Evolutionary conservation across 2,888 invertebrate species (phyloP), one percentile per base, ranked within the genome.

Genomic region (Oasisia sp.): DNA sequence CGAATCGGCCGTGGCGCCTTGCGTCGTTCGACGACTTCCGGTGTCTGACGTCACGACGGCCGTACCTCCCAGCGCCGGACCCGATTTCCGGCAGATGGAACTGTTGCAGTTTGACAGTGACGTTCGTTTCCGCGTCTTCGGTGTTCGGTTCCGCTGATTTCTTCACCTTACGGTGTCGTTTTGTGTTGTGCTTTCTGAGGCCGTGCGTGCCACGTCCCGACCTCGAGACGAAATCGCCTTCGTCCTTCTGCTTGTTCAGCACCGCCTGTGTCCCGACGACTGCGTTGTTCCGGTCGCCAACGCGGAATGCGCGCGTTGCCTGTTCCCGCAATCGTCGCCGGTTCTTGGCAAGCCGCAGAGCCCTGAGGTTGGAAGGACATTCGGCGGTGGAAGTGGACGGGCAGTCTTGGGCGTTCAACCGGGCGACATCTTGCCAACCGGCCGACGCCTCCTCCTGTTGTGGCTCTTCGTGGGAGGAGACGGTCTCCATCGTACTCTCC

Each of bases 31-130:
- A 74, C n/a, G 74, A 74, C n/a, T 74, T 74, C n/a, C 74, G 14
- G 74, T 74, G n/a, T 74, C 74, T 74, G 74, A n/a, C n/a, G 74
- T 74, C 74, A 74, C 74, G 74, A 74, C 74, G 74, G 74, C 74
- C 27, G 27, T 74, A 74, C 27, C 74, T 19, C n/a, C 74, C 74
- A n/a, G 74, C 27, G 14, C 74, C 74, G n/a, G 74, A 74, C 74
- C 74, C 74, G 74, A 74, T 74, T 74, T 74, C 74, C 74, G 74
- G 74, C 27, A 74, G 74, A 74, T 74, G 74, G 74, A 74, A 27
- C 74, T 74, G 74, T 74, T 74, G 74, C n/a, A 74, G 74, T 19
- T 74, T 74, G 27, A 74, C 74, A 27, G 74, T n/a, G 74, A 74
- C n/a, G 74, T n/a, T 74, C 5, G 74, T 7, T 74, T 74, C 74